Conservation (phyloP, 2,888 invertebrate species). For the Amaurobius ferox region DNA sequence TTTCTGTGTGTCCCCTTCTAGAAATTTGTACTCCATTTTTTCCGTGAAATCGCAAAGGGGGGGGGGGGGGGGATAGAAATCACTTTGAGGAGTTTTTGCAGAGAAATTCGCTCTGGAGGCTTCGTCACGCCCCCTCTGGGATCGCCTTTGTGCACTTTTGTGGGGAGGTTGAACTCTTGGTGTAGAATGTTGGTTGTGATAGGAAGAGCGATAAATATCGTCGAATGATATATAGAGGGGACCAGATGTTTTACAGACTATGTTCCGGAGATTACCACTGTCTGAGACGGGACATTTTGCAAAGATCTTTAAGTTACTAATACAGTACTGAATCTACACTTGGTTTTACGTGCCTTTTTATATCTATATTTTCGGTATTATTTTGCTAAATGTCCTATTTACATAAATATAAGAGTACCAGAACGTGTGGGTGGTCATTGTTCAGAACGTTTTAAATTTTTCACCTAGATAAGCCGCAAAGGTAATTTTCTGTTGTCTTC, state of each 20-base stretch:
- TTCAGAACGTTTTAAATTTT: too few relatives aligned
- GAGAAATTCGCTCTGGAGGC: slow-evolving; percentile 14
- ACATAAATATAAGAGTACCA: too few relatives aligned
- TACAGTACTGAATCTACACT: too few relatives aligned
- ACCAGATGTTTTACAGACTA: slow-evolving; percentile 15
- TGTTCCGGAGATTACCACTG: not conserved
- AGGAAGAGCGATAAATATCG: slow-evolving; percentile 42
- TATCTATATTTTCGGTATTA: too few relatives aligned
- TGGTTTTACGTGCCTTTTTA: too few relatives aligned
- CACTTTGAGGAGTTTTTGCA: slow-evolving; percentile 1
- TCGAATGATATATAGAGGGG: not conserved
- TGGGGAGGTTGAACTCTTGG: not conserved
- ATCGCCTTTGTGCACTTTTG: not conserved
- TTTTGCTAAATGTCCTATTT: too few relatives aligned
- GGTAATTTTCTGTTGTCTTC: too few relatives aligned
- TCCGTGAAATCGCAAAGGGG: not conserved
- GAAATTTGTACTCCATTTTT: slow-evolving; percentile 6
- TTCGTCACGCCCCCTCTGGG: slow-evolving; percentile 54
- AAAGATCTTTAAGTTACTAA: too few relatives aligned
- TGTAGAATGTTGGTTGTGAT: not conserved
- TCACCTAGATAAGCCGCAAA: too few relatives aligned
- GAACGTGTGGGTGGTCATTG: too few relatives aligned
- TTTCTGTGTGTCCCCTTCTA: slow-evolving; percentile 26
- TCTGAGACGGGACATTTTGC: not conserved
- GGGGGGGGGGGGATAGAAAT: not conserved